These are phyloP conservation scores for Phalacrocorax carbo DNA, from an alignment of 2,113 vertebrate genomes.

Conservation along the genomic window DNA sequence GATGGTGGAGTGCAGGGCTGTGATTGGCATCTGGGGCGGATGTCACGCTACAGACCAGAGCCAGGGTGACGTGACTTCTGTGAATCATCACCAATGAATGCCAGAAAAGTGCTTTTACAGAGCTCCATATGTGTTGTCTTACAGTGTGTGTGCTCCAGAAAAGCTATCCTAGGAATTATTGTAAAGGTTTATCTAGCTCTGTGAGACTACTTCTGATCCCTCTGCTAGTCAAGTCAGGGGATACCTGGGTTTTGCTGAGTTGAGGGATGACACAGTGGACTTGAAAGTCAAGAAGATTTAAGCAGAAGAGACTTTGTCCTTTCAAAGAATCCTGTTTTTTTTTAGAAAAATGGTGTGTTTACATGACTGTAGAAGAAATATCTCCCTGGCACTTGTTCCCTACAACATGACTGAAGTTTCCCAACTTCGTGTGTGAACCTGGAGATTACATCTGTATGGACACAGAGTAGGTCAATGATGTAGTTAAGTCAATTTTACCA, in stretches of 20 bases:
- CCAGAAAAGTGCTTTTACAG: neutral
- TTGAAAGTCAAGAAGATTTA: neutral
- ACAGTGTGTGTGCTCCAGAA: neutral
- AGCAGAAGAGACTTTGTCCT: neutral
- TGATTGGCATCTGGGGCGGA: neutral
- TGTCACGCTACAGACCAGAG: neutral
- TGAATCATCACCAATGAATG: neutral
- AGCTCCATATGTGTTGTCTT: neutral
- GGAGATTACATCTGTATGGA: neutral
- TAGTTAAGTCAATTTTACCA: neutral
- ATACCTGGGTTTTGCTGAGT: neutral
- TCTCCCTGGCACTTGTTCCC: neutral
- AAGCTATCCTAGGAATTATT: neutral
- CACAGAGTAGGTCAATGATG: neutral
- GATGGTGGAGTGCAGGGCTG: neutral
- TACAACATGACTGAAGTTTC: neutral
- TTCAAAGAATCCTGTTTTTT: neutral
- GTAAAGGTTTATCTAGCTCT: neutral
- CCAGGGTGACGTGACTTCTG: neutral
- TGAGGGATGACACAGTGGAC: neutral
- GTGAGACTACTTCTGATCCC: neutral
- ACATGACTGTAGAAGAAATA: neutral
- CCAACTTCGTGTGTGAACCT: neutral
- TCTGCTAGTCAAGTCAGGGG: neutral
- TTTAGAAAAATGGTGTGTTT: neutral